Conservation (phyloP, 2,888 invertebrate genomes). For the Nephrotoma flavescens region DNA sequence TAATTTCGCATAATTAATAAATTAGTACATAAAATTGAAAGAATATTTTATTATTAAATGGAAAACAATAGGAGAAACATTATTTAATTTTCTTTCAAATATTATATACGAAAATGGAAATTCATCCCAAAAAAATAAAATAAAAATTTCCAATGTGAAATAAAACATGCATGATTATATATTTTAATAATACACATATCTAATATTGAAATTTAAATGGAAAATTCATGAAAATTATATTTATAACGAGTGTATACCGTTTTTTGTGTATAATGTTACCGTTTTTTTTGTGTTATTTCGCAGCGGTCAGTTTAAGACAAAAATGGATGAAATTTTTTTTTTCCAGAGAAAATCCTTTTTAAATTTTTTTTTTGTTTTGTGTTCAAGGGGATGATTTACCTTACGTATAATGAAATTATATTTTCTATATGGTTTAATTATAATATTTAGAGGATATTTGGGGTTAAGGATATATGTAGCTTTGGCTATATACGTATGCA, state of each 20-base stretch:
- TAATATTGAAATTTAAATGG: background rate
- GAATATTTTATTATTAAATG: background rate
- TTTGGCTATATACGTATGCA: background rate
- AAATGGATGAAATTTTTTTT: background rate
- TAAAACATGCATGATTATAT: background rate
- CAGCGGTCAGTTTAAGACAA: background rate
- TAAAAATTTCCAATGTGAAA: background rate
- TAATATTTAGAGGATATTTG: background rate
- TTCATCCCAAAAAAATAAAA: background rate
- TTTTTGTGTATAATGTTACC: background rate
- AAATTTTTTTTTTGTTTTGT: background rate
- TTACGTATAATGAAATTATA: background rate
- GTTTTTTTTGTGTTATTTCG: background rate
- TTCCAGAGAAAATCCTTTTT: background rate
- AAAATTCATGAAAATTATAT: background rate
- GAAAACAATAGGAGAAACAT: background rate
- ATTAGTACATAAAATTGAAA: background rate
- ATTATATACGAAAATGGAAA: background rate
- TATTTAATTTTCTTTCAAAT: background rate
- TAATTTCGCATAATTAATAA: background rate
- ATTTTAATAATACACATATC: background rate
- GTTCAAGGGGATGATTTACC: background rate
- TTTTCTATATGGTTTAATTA: background rate
- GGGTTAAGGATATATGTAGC: background rate
- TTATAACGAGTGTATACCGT: background rate